These are phyloP conservation scores for Akabosia matsudoensis DNA, from an alignment of 1,140 invertebrate genomes.

Conservation along the genomic window DNA sequence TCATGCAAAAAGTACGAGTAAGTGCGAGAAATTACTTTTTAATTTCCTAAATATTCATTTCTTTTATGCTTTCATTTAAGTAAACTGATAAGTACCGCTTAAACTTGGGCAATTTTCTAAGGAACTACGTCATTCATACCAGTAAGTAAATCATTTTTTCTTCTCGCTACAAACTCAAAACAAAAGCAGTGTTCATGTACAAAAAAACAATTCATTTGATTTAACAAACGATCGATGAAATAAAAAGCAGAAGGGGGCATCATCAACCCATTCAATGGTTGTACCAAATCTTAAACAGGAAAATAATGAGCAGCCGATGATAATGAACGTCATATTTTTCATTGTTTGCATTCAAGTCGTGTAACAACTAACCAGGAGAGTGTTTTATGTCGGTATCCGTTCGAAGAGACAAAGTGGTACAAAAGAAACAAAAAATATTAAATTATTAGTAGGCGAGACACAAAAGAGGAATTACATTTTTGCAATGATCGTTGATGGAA, in stretches of 20 bases:
- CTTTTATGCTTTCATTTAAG: background rate
- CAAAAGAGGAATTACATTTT: background rate
- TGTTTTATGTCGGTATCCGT: background rate
- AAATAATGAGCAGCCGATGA: background rate
- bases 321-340: background rate
- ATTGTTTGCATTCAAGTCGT: background rate
- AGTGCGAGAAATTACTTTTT: slow-evolving; percentile 14
- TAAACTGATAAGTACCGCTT: background rate
- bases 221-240: slow-evolving; percentile 13
- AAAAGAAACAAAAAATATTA: background rate
- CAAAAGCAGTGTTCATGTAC: background rate
- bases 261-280: background rate
- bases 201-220: background rate
- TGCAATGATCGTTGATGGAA: background rate
- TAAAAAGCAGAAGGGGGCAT: slow-evolving; percentile 13
- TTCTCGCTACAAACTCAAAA: too few relatives aligned
- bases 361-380: background rate
- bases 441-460: background rate
- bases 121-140: background rate
- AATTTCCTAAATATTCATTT: background rate
- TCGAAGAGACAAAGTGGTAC: background rate
- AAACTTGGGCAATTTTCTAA: background rate
- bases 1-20: background rate
- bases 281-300: background rate
- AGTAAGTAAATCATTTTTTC: slow-evolving; percentile 14